Evolutionary conservation across 1,140 invertebrate genomes (phyloP).

Genomic region (Pachyrhynchus sulphureomaculatus): DNA sequence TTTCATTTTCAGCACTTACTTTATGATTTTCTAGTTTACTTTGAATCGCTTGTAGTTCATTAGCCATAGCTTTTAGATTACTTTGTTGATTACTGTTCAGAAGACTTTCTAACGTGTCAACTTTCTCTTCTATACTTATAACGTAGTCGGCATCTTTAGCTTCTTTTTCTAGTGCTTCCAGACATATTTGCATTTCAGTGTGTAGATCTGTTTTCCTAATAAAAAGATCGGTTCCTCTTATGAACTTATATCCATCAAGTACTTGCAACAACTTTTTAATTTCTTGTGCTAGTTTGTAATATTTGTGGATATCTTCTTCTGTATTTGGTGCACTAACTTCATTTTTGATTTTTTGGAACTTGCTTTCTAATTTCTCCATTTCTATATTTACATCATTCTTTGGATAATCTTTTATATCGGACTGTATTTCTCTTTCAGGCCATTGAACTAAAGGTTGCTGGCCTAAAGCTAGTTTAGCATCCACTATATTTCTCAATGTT

Average conservation of each 20-base stretch:
- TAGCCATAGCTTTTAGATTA: conserved; percentile 1
- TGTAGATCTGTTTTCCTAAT: background rate
- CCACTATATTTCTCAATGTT: conserved; percentile 22
- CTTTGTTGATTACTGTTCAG: background rate
- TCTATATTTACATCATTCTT: conserved; percentile 20
- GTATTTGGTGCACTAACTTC: conserved; percentile 15
- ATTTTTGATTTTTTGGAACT: conserved; percentile 21
- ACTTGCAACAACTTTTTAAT: conserved; percentile 4
- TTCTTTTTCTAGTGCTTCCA: conserved; percentile 4
- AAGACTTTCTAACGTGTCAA: background rate
- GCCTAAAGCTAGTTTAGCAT: conserved; percentile 20
- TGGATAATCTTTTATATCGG: background rate
- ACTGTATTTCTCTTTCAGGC: conserved; percentile 1
- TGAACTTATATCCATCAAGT: conserved; percentile 7
- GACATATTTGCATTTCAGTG: conserved; percentile 21
- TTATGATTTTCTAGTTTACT: conserved; percentile 11
- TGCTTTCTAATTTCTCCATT: conserved; percentile 23
- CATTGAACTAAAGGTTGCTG: conserved; percentile 16
- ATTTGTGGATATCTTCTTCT: conserved; percentile 15
- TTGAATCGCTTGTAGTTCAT: conserved; percentile 11
- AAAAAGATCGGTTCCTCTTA: conserved; percentile 11
- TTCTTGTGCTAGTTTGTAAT: conserved; percentile 8
- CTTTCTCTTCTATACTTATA: conserved; percentile 10
- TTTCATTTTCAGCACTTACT: conserved; percentile 3
- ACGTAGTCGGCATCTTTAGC: conserved; percentile 14